Conservation (phyloP, 2,797 vertebrate genomes). For the Rhinoraja longicauda region DNA sequence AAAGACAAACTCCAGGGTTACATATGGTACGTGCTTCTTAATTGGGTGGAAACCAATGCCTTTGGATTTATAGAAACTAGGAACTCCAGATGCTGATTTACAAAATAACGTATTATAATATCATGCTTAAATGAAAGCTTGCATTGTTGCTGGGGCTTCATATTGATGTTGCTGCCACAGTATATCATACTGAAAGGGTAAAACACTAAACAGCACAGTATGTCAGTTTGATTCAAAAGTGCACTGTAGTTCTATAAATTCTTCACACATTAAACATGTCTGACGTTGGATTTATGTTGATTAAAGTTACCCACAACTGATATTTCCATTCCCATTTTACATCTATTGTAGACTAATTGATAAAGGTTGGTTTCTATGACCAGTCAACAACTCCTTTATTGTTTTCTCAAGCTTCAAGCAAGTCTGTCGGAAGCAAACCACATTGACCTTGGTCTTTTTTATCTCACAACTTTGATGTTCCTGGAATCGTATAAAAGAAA, state of each 20-base stretch:
- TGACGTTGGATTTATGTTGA: not conserved
- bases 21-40: not conserved
- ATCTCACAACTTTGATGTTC: not conserved
- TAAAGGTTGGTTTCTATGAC: not conserved
- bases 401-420: not conserved
- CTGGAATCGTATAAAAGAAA: not conserved
- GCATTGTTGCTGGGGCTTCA: not conserved
- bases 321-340: not conserved
- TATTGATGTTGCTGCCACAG: not conserved
- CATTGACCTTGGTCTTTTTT: not conserved
- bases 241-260: not conserved
- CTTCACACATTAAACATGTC: conserved; percentile 22
- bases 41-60: not conserved
- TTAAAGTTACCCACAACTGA: not conserved
- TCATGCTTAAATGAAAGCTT: conserved; percentile 15
- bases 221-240: conserved; percentile 26
- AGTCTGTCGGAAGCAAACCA: not conserved
- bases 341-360: not conserved
- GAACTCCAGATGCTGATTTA: too few relatives aligned
- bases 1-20: not conserved
- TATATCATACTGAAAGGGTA: conserved; percentile 7
- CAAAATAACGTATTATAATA: not conserved
- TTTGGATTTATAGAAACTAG: not conserved
- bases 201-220: conserved; percentile 19
- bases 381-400: not conserved